phyloP scores from a whole-genome alignment of 2,113 vertebrate species.

The Gambusia affinis region DNA sequence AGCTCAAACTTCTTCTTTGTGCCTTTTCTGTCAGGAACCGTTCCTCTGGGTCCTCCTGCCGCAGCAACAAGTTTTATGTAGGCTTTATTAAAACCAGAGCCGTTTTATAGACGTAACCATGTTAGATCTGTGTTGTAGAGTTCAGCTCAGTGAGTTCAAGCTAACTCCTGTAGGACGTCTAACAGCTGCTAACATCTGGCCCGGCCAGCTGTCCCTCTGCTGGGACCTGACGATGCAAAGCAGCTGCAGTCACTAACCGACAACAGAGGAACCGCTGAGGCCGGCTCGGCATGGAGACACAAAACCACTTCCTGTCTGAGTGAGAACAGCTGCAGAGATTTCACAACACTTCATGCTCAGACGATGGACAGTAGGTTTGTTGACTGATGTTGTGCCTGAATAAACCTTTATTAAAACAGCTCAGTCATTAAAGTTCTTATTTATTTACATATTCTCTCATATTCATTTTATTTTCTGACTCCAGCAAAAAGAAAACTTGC shows the following conservation, averaged over 20 bases:
- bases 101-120: not conserved
- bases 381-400: not conserved
- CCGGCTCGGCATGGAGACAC: too few relatives aligned
- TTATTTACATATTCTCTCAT: not conserved
- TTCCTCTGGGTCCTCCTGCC: not conserved
- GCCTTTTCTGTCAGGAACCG: not conserved
- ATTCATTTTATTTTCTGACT: too few relatives aligned
- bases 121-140: not conserved
- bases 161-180: not conserved
- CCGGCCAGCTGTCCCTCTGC: not conserved
- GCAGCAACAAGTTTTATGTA: not conserved
- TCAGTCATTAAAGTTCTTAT: not conserved
- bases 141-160: not conserved
- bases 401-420: not conserved
- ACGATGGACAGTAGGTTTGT: not conserved
- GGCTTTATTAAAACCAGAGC: not conserved
- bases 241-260: not conserved
- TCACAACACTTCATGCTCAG: not conserved
- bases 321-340: not conserved
- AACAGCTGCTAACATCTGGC: not conserved
- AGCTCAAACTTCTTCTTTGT: not conserved
- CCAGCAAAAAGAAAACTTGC: too few relatives aligned
- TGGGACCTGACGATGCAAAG: not conserved
- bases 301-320: not conserved
- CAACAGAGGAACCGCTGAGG: not conserved